Conservation (phyloP, 1,140 invertebrate species). For the Heliconius hermathena region DNA sequence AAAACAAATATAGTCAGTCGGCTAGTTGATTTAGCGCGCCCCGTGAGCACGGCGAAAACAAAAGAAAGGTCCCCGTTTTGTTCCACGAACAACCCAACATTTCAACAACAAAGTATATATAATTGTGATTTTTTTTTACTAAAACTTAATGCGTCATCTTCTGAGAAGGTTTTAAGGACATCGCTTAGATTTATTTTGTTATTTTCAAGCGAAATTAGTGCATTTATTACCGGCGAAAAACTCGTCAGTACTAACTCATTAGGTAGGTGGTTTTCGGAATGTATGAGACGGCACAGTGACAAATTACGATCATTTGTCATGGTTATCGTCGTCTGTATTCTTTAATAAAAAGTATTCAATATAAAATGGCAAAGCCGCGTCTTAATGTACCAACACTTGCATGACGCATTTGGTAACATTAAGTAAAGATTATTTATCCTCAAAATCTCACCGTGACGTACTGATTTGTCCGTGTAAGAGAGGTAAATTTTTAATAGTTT, state of each 20-base stretch:
- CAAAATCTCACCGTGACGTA: neutral
- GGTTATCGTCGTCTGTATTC: constrained; percentile 45
- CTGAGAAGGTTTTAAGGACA: constrained; percentile 69
- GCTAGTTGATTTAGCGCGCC: constrained; percentile 60
- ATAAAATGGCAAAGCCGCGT: constrained; percentile 25
- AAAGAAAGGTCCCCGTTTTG: constrained; percentile 62
- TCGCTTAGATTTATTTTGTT: constrained; percentile 53
- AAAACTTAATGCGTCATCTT: constrained; percentile 60
- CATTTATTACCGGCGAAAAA: constrained; percentile 49
- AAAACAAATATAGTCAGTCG: constrained; percentile 62
- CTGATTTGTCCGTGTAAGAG: neutral
- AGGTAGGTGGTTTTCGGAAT: constrained; percentile 52
- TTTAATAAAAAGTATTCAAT: constrained; percentile 37
- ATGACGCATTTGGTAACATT: constrained; percentile 4
- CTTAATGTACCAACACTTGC: neutral
- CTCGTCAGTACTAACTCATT: constrained; percentile 60
- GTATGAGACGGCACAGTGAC: constrained; percentile 52
- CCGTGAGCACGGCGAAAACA: constrained; percentile 55
- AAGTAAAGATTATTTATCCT: neutral
- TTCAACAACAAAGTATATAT: constrained; percentile 61
- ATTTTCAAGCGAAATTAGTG: constrained; percentile 56
- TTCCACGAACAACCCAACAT: constrained; percentile 56
- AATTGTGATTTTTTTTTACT: constrained; percentile 61
- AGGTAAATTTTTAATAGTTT: neutral
- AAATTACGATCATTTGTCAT: constrained; percentile 53